Conservation (phyloP, 2,888 invertebrate genomes). For the Agrochola litura region DNA sequence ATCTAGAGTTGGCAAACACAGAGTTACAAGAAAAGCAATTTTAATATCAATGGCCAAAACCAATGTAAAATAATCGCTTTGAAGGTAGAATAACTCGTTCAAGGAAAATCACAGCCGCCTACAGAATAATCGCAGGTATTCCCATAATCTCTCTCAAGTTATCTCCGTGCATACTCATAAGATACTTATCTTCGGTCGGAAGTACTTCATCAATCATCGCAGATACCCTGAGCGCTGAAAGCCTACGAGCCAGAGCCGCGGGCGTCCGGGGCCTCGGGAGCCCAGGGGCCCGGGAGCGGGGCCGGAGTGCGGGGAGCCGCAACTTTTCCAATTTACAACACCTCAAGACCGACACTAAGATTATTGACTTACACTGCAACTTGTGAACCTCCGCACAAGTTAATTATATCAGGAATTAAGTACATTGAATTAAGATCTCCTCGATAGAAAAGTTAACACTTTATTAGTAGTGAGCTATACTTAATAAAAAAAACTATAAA, state of each 20-base stretch:
- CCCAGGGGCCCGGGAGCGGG: background rate
- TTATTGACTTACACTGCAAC: constrained; percentile 44
- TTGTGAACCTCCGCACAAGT: constrained; percentile 7
- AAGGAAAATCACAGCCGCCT: background rate
- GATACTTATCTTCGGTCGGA: constrained; percentile 20
- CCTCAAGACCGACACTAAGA: constrained; percentile 36
- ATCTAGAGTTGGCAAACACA: background rate
- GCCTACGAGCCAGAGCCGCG: constrained; percentile 5
- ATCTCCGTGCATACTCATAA: constrained; percentile 14
- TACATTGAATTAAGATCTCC: background rate
- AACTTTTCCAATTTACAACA: constrained; percentile 60
- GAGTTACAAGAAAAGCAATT: background rate
- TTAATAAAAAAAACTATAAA: background rate
- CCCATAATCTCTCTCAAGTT: background rate
- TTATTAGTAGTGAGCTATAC: background rate
- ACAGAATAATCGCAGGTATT: background rate
- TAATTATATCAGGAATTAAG: constrained; percentile 8
- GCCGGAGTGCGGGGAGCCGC: background rate
- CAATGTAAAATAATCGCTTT: background rate
- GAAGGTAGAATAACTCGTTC: background rate
- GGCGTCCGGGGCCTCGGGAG: background rate
- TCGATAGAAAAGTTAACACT: background rate
- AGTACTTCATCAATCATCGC: constrained; percentile 52
- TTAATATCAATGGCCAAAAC: background rate
- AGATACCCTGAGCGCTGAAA: constrained; percentile 31